Evolutionary conservation across 64 coral and sea anemone genomes (phyloP).

Genomic region (Montipora foliosa): DNA sequence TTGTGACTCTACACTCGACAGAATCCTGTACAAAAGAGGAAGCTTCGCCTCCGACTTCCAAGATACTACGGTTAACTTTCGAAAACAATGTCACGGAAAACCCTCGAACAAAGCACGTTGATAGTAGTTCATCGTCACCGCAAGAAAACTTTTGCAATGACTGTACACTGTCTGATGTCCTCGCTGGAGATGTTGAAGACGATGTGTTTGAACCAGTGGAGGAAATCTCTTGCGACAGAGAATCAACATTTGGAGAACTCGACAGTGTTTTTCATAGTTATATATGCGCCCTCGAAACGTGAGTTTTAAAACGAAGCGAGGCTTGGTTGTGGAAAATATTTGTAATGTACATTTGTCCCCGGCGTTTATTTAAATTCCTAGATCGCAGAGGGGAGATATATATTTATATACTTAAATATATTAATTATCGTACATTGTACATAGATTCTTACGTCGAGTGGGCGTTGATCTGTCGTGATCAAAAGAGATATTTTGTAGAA

Average conservation of each 20-base stretch:
- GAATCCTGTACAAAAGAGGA: constrained; percentile 8
- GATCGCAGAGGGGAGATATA: not conserved
- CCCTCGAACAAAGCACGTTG: constrained; percentile 18
- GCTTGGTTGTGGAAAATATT: not conserved
- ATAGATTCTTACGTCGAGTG: constrained; percentile 6
- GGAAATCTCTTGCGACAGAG: constrained; percentile 57
- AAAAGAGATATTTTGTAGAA: constrained; percentile 30
- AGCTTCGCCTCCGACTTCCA: constrained; percentile 50
- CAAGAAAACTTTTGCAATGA: constrained; percentile 18
- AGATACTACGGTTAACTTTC: constrained; percentile 44
- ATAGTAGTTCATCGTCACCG: not conserved
- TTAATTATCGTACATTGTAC: constrained; percentile 15
- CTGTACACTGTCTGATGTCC: constrained; percentile 69
- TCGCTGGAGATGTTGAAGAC: constrained; percentile 58
- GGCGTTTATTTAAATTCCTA: constrained; percentile 52
- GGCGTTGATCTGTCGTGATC: not conserved
- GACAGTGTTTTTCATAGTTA: constrained; percentile 96
- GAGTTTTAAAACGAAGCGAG: not conserved
- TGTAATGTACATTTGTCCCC: constrained; percentile 38
- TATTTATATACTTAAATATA: constrained; percentile 13
- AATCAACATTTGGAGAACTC: constrained; percentile 85
- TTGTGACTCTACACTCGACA: constrained; percentile 43
- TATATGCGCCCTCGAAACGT: constrained; percentile 91
- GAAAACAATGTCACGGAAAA: constrained; percentile 27
- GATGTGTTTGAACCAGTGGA: constrained; percentile 59